Percentiles rank a stretch among this genome's conserved stretches.
Conservation (phyloP, 2,888 invertebrate species). For the Caenorhabditis afra region DNA sequence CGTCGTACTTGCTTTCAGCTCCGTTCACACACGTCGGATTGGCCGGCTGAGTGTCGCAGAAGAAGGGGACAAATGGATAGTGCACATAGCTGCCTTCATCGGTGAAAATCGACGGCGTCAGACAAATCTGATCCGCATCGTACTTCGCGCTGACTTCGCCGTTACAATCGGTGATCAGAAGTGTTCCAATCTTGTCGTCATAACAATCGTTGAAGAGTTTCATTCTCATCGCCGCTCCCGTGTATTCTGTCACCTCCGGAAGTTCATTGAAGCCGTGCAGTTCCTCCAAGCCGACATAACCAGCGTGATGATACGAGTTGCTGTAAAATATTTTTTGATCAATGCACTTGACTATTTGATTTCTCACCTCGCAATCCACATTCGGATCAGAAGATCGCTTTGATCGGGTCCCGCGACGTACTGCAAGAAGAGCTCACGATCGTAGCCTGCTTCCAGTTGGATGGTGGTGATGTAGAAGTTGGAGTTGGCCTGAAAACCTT, state of each 20-base stretch:
- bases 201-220: slow-evolving; percentile 5
- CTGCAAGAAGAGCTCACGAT: slow-evolving; percentile 6
- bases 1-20: slow-evolving; percentile 28
- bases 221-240: slow-evolving; percentile 19
- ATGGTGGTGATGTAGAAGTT: slow-evolving; percentile 32
- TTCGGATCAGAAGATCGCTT: slow-evolving; percentile 30
- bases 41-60: slow-evolving; percentile 11
- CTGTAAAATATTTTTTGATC: neutral
- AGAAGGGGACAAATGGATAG: slow-evolving; percentile 27
- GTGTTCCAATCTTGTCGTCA: neutral
- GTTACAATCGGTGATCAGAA: slow-evolving; percentile 37
- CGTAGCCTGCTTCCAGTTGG: slow-evolving; percentile 9
- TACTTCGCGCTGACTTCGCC: slow-evolving; percentile 30
- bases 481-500: slow-evolving; percentile 16
- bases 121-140: slow-evolving; percentile 13
- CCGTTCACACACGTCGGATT: slow-evolving; percentile 8
- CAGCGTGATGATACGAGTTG: slow-evolving; percentile 8
- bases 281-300: neutral
- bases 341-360: no score
- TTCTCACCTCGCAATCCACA: slow-evolving; percentile 19
- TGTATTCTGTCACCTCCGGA: neutral
- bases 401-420: slow-evolving; percentile 8
- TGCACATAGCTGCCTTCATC: no score
- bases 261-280: neutral
- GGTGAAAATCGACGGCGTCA: neutral